A percentile compares a stretch with the other conserved stretches of the same genome.
phyloP scores from a whole-genome alignment of 2,797 vertebrate genomes.

The Liasis olivaceus region DNA sequence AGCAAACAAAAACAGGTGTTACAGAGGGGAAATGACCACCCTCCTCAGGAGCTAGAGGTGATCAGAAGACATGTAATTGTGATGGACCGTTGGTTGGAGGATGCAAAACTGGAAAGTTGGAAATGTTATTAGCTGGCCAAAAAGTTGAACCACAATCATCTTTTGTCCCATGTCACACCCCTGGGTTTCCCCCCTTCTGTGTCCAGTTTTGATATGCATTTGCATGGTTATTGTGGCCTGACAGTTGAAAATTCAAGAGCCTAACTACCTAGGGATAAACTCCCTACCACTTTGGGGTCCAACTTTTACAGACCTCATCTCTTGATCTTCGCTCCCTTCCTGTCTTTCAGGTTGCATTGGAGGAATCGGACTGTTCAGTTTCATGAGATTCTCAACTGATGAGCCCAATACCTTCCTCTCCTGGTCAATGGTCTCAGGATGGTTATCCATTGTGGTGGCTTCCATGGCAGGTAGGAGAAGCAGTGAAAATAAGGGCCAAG shows the following conservation, averaged over 20 bases:
- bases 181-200: background rate
- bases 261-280: background rate
- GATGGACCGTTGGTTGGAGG: background rate
- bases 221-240: background rate
- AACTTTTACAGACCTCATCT: background rate
- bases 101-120: background rate
- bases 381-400: background rate
- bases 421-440: constrained; percentile 24
- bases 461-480: constrained; percentile 25
- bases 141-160: background rate
- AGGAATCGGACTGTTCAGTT: constrained; percentile 20
- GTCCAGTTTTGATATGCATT: background rate
- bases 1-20: background rate
- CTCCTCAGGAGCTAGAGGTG: background rate
- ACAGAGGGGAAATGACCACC: background rate
- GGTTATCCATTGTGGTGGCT: constrained; percentile 14
- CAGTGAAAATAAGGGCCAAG: background rate
- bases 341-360: background rate
- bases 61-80: background rate
- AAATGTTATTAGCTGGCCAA: background rate
- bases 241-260: background rate
- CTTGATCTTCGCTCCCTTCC: background rate
- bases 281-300: background rate
- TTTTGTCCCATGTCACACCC: background rate
- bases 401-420: constrained; percentile 17